Evolutionary conservation across 2,888 invertebrate genomes (phyloP), one percentile per base, ranked within the genome.

Genomic region (Agrotis puta): DNA sequence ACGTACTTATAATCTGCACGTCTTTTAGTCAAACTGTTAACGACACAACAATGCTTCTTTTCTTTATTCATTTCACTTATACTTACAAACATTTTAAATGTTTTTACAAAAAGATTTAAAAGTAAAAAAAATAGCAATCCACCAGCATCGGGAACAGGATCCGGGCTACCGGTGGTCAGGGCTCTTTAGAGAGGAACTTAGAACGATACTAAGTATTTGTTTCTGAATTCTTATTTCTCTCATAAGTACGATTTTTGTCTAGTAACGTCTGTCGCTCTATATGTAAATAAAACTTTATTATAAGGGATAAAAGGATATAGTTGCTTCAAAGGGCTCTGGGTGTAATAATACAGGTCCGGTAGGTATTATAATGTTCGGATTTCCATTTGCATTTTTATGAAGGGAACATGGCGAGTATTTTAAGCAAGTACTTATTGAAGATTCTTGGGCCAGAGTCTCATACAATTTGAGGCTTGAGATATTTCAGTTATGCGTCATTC

Each of bases 331-430:
- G 74, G 57, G 68, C 73, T 33, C 54, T 50, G 16, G 27, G 66
- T 64, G 78, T 79, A 64, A 74, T 74, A 74, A 74, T 72, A 67
- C 57, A 57, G 57, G 73, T 74, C 73, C 74, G n/a, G 65, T 75
- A 75, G 43, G 64, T 64, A 78, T 80, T 77, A 79, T 67, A 74
- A 61, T n/a, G 72, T 75, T 70, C 66, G 58, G 72, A 74, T 79
- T 66, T 72, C 39, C 67, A 86, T 87, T 87, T 83, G 66, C 83
- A 87, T 86, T 83, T 84, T 84, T 81, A 87, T 87, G 76, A 80
- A 82, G 72, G 74, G 74, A 64, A 77, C 57, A 72, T 64, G 50
- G 70, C 70, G 75, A 83, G 80, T 83, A 84, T 80, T 84, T 79
- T 79, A 76, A 79, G 77, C 77, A 56, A 74, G 54, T 74, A 74